phyloP scores from a whole-genome alignment of 2,113 vertebrate genomes.

The Nannospalax galili region DNA sequence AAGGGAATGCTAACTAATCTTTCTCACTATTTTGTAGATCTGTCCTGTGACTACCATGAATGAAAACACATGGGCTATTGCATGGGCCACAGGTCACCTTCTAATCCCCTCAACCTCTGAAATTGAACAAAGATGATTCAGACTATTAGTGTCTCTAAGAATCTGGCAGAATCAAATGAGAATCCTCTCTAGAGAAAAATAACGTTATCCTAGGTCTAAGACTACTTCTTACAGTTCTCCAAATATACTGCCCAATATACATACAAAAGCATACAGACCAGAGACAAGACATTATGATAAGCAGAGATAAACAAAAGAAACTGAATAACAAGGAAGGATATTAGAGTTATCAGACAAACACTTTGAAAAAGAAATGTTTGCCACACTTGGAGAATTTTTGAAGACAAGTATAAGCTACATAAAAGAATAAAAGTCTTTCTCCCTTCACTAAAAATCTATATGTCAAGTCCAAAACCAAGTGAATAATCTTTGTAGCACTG shows the following conservation, averaged over 20 bases:
- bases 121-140: neutral
- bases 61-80: neutral
- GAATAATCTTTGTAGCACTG: neutral
- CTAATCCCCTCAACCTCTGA: conserved; percentile 3
- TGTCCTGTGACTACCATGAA: neutral
- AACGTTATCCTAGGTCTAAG: neutral
- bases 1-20: neutral
- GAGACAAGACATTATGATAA: conserved; percentile 39
- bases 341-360: conserved; percentile 7
- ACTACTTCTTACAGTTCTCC: conserved; percentile 52
- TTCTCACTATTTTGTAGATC: neutral
- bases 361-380: conserved; percentile 47
- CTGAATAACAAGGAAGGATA: conserved; percentile 29
- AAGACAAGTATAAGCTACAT: conserved; percentile 42
- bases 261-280: conserved; percentile 34
- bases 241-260: conserved; percentile 9
- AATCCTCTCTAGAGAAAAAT: conserved; percentile 28
- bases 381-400: conserved; percentile 1
- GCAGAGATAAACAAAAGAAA: neutral
- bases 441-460: neutral
- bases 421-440: conserved; percentile 28
- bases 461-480: conserved; percentile 37
- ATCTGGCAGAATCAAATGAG: conserved; percentile 36
- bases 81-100: neutral
- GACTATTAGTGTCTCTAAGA: neutral